These are phyloP conservation scores for Heteromurus nitidus DNA, from an alignment of 2,888 invertebrate genomes.

Conservation along the genomic window DNA sequence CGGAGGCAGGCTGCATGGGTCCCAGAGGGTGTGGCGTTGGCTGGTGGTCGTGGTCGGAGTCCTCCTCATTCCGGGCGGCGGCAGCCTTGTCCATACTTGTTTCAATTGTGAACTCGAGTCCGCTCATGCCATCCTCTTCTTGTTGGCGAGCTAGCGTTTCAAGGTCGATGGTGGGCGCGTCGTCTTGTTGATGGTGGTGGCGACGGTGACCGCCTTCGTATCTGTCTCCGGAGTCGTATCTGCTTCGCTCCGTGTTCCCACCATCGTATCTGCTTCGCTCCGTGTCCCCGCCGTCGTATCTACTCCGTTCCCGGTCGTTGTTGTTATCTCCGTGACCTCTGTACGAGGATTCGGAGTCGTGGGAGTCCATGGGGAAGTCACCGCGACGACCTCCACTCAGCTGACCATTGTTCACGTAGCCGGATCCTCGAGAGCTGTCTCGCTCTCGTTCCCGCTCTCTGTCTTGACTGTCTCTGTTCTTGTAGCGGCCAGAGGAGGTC, in stretches of 20 bases:
- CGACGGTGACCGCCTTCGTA: not conserved
- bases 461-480: no score
- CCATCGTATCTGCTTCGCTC: constrained; percentile 8
- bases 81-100: constrained; percentile 61
- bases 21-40: constrained; percentile 48
- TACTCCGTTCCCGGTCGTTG: not conserved
- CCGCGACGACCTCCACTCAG: constrained; percentile 49
- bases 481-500: constrained; percentile 36
- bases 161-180: constrained; percentile 59
- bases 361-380: constrained; percentile 42
- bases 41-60: constrained; percentile 37
- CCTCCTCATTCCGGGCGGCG: not conserved
- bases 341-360: constrained; percentile 31
- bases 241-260: not conserved
- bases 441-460: not conserved
- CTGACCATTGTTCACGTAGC: constrained; percentile 23
- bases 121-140: constrained; percentile 60
- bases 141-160: constrained; percentile 36
- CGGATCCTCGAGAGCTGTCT: constrained; percentile 4
- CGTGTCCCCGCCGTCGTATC: not conserved
- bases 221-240: constrained; percentile 13
- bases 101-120: constrained; percentile 66
- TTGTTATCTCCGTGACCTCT: not conserved
- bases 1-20: constrained; percentile 53
- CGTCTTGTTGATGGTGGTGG: not conserved